Evolutionary conservation across 2,797 vertebrate genomes (phyloP), one percentile per base, ranked within the genome.

Genomic region (Gambelia wislizenii): DNA sequence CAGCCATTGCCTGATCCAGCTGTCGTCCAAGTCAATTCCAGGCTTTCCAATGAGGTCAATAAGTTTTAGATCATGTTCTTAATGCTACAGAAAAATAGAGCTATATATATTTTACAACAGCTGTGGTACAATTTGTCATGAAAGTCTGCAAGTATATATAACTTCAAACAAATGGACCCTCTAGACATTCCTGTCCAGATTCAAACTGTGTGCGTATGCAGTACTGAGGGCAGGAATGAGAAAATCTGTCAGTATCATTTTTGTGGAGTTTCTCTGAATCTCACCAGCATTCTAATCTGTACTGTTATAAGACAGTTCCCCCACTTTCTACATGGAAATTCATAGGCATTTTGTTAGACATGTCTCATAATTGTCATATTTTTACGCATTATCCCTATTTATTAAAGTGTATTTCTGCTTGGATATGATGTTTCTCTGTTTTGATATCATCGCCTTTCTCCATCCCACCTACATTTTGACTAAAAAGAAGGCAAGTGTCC

Each of bases 61-160:
- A 82, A 85, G 77, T 89, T 89, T 89, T 89, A 85, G 88, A 85
- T 89, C 88, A 64, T 85, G 77, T 89, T 81, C 67, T 61, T 81
- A 89, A 81, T 2, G 3, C 44, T 61, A 80, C 69, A 64, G 83
- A 75, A 81, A 80, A 85, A 70, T 20, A 70, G 42, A 20, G 52
- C 49, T 80, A 79, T 81, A 75, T 75, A 42, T 85, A n/a, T 47
- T 83, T 81, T 85, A 39, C 69, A 64, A 81, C 54, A 39, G n/a
- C 44, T 61, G 25, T 75, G 54, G 52, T 81, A 77, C 82, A 52
- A 75, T 64, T 64, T 76, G 69, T 85, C 70, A 82, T 59, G 44
- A 76, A 86, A 67, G 56, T 20, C 52, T 64, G 47, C 69, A 86
- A 49, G 20, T n/a, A 54, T 52, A 44, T 44, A 56, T 56, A 47